A percentile compares a stretch with the other conserved stretches of the same genome.
phyloP scores from a whole-genome alignment of 37 sponge, comb jelly and placozoan species.

The Spongilla lacustris region DNA sequence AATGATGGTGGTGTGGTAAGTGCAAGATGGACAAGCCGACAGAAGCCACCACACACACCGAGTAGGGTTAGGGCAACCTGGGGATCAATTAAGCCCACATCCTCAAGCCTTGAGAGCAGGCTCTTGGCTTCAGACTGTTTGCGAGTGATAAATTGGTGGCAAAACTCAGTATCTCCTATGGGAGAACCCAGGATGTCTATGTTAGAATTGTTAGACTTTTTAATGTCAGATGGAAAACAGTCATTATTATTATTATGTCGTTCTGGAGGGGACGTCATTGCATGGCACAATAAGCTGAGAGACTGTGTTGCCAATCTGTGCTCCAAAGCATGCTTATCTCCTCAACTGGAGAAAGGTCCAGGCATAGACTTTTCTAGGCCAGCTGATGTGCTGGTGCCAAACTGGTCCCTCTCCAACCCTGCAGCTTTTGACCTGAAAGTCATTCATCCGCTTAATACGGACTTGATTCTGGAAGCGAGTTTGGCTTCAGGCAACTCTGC shows the following conservation, averaged over 20 bases:
- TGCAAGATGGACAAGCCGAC: background rate
- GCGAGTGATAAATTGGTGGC: background rate
- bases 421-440: too few species aligned
- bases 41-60: background rate
- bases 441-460: too few species aligned
- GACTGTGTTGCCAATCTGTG: too few species aligned
- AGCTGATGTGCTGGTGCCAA: too few species aligned
- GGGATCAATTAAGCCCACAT: slow-evolving; percentile 1
- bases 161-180: background rate
- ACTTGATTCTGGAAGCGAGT: too few species aligned
- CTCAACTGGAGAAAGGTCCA: too few species aligned
- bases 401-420: too few species aligned
- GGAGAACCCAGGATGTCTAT: background rate
- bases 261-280: too few species aligned
- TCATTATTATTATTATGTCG: background rate
- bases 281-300: too few species aligned
- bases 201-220: background rate
- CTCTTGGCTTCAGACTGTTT: background rate
- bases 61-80: background rate
- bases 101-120: background rate
- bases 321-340: too few species aligned
- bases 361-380: too few species aligned
- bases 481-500: too few species aligned
- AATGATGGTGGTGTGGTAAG: background rate
- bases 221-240: background rate